A percentile compares a stretch with the other conserved stretches of the same genome.
Conservation (phyloP, 2,888 invertebrate genomes). For the Hypolimnas misippus region DNA sequence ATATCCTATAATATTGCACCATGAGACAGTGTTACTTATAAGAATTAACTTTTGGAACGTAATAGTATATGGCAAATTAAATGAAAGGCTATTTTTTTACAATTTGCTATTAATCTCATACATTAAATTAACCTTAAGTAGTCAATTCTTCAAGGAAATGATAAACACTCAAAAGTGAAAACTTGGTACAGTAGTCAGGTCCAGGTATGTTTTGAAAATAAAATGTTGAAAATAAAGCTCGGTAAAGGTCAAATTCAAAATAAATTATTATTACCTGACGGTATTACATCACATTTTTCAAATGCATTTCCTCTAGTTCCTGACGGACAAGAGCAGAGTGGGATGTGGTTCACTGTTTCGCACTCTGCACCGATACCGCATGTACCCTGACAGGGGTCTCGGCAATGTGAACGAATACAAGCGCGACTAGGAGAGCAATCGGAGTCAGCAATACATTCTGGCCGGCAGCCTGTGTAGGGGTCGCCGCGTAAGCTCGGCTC, state of each 20-base stretch:
- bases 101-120: neutral
- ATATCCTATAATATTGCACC: too few relatives aligned
- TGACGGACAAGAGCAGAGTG: constrained; percentile 88
- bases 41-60: too few relatives aligned
- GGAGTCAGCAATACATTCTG: constrained; percentile 94
- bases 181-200: too few relatives aligned
- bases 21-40: too few relatives aligned
- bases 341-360: constrained; percentile 88
- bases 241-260: too few relatives aligned
- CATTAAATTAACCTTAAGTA: neutral
- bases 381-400: constrained; percentile 91
- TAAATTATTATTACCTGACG: constrained; percentile 56
- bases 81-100: too few relatives aligned
- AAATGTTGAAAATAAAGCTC: too few relatives aligned
- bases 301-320: constrained; percentile 89
- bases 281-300: constrained; percentile 81
- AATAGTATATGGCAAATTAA: too few relatives aligned
- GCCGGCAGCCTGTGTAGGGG: constrained; percentile 90
- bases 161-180: too few relatives aligned
- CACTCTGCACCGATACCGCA: constrained; percentile 93
- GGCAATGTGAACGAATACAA: constrained; percentile 92
- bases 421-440: constrained; percentile 93
- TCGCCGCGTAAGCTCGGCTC: constrained; percentile 89
- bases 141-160: too few relatives aligned
- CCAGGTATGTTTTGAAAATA: too few relatives aligned